Base-by-base conservation (phyloP, 2,797 vertebrate species). In the Manis pentadactyla region DNA sequence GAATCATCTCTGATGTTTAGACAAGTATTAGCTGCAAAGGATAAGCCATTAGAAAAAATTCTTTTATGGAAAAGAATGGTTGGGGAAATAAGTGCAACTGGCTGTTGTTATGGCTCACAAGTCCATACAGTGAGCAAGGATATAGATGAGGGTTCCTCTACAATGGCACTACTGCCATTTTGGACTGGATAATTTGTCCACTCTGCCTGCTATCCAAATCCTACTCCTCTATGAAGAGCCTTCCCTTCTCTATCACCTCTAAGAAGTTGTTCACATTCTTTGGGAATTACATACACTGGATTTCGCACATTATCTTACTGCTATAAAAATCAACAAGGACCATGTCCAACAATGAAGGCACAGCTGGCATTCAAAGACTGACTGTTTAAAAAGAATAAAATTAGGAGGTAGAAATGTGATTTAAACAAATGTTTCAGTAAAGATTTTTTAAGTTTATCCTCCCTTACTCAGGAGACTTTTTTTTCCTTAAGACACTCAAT, bases 331-430 rank as follows among this genome's bases (percentile, higher is more conserved):
- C 15, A 61, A 84, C n/a, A 91, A 74, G 25, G 2, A 63, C 18
- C 55, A 66, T 53, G 39, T 21, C 39, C 57, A 74, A 59, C n/a
- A 57, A 42, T 1, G 17, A 96, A 39, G 23, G 37, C 15, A 93
- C 34, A 87, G 85, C 37, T 93, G 51, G 64, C 69, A 83, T 34
- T 82, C 55, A 85, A 92, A 63, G 14, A 61, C 71, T 49, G 15
- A 68, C 51, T 82, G 12, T 69, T 49, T 66, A 71, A 87, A 87
- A 84, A 71, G 34, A 87, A 92, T 49, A 84, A 93, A 73, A 57
- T 7, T 11, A 68, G 34, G 19, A 13, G 21, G 57, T 13, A 84
- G 49, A 78, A 93, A 79, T n/a, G 31, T 66, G 42, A 84, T 63
- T 90, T 68, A 93, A 61, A 46, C 29, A 75, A 68, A 29, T 66